Evolutionary conservation across 2,797 vertebrate species (phyloP).

Genomic region (Poecilia wingei): DNA sequence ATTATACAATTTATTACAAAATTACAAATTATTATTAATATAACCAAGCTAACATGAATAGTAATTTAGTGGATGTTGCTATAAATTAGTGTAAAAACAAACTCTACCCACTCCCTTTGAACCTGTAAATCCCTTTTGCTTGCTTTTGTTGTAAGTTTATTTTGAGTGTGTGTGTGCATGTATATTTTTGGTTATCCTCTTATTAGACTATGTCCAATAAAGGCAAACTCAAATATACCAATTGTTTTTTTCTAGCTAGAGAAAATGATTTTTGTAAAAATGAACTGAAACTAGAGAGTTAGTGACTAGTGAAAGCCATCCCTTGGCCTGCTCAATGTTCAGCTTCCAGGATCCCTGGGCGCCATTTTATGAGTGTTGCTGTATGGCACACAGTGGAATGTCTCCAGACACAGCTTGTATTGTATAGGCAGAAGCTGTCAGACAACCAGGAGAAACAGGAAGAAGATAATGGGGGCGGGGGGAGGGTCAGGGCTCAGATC

Average conservation of each 20-base stretch:
- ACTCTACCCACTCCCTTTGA: too few relatives aligned
- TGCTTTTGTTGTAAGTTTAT: too few relatives aligned
- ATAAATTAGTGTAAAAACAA: too few relatives aligned
- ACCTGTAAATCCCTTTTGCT: too few relatives aligned
- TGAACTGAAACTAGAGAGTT: not conserved
- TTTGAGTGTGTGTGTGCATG: too few relatives aligned
- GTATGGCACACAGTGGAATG: constrained; percentile 61
- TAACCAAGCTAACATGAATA: too few relatives aligned
- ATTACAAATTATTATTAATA: too few relatives aligned
- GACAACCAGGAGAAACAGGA: constrained; percentile 75
- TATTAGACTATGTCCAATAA: too few relatives aligned
- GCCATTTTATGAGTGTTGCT: constrained; percentile 38
- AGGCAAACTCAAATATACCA: not conserved
- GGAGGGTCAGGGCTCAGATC: constrained; percentile 53
- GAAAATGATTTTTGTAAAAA: not conserved
- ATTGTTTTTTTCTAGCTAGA: not conserved
- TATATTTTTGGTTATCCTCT: too few relatives aligned
- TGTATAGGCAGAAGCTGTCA: constrained; percentile 67
- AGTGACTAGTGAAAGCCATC: constrained; percentile 2
- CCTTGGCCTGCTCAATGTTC: not conserved
- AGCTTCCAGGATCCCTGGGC: constrained; percentile 21
- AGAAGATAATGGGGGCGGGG: constrained; percentile 72
- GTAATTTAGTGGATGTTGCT: too few relatives aligned
- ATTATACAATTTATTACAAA: too few relatives aligned
- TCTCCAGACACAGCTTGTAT: constrained; percentile 75